A percentile compares a stretch with the other conserved stretches of the same genome.
Conservation (phyloP, 2,113 vertebrate species). For the Sturnus vulgaris region DNA sequence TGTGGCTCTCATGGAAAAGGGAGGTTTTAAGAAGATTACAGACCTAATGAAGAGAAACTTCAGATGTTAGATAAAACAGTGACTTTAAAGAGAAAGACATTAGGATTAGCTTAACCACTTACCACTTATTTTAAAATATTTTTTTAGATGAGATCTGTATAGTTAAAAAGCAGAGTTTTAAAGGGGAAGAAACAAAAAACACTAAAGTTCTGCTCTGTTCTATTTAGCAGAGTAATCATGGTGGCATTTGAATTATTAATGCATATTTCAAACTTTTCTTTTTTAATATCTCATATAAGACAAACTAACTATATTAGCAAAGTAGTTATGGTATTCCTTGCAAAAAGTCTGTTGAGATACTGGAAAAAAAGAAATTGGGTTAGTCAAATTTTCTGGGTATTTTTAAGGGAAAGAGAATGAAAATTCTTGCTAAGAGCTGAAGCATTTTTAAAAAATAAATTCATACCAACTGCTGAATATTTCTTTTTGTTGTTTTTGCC, state of each 20-base stretch:
- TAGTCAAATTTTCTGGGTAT: neutral
- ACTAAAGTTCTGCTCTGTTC: neutral
- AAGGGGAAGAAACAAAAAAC: neutral
- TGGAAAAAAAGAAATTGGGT: neutral
- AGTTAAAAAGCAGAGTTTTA: neutral
- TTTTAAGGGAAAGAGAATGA: neutral
- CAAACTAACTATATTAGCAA: neutral
- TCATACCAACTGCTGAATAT: neutral
- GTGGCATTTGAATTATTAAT: neutral
- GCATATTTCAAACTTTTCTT: neutral
- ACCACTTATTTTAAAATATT: neutral
- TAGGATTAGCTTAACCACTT: neutral
- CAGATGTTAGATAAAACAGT: neutral
- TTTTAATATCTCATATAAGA: neutral
- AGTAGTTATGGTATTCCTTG: neutral
- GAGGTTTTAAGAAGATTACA: slow-evolving; percentile 33
- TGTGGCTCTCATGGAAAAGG: neutral
- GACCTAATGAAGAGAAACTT: slow-evolving; percentile 5
- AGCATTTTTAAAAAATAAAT: neutral
- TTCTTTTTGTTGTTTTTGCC: neutral
- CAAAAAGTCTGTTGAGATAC: neutral
- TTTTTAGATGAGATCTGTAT: neutral
- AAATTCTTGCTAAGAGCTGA: neutral
- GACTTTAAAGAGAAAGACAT: neutral
- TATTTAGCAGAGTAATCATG: neutral